Evolutionary conservation across 2,113 vertebrate species (phyloP), one percentile per base, ranked within the genome.

Genomic region (Epinephelus moara): DNA sequence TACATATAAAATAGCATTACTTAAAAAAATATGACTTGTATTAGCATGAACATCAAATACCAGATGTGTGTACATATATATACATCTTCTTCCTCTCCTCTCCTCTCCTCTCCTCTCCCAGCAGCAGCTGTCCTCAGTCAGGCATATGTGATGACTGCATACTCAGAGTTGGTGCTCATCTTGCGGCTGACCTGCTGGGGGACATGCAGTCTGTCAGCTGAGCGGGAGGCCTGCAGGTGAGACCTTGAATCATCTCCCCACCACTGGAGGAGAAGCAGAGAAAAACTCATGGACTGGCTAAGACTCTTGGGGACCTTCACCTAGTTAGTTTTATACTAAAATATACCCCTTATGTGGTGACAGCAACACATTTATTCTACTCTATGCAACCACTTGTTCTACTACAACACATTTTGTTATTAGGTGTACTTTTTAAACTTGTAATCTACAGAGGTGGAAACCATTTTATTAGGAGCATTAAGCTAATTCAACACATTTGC

Each of bases 141-240:
- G 63, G 91, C 89, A 40, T 96, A 96, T 3, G 91, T 95, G 80
- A 96, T 96, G 80, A 96, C 85, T 1, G 96, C 96, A 25, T 96
- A 96, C 76, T 96, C 96, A 0, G 96, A 96, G 82, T 85, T 94
- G 56, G 95, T 94, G 92, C 95, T 96, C 92, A 96, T 92, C 82
- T 96, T 96, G 77, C 96, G 92, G 84, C 88, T 92, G 84, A 95
- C 88, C 70, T 96, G 88, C 53, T 84, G 87, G 12, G 88, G 93
- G 21, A 96, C 80, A 21, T 95, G 94, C 19, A 96, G 92, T 60
- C 95, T 91, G 90, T 96, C 95, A 63, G 93, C 93, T 9, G 95
- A 95, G 27, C 91, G 91, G 9, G 92, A 94, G 42, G 89, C 86
- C 25, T 94, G 93, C 19, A 95, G 85, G 55, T 80, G 87, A 78